These are phyloP conservation scores for Scarus forsteni DNA, from an alignment of 2,797 vertebrate genomes.

Conservation along the genomic window DNA sequence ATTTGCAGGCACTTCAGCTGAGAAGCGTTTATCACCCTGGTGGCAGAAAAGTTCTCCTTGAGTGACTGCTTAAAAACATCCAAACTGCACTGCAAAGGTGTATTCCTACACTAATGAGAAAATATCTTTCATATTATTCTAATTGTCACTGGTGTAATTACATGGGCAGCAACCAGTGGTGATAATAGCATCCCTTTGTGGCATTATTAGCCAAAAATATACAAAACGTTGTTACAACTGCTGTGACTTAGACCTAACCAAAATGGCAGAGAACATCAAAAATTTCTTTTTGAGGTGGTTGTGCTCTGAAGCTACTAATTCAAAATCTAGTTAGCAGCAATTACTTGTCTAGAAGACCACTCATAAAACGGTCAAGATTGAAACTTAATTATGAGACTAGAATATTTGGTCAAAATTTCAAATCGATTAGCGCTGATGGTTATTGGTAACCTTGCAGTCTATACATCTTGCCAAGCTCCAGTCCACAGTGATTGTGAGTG, in stretches of 20 bases:
- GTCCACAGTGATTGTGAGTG: too few relatives aligned
- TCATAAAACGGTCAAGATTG: too few relatives aligned
- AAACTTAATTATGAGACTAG: too few relatives aligned
- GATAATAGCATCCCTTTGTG: not conserved
- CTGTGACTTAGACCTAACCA: not conserved
- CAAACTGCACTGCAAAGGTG: constrained; percentile 8
- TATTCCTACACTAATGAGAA: constrained; percentile 24
- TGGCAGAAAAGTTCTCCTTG: constrained; percentile 1
- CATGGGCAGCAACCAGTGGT: not conserved
- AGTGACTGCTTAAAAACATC: constrained; percentile 3
- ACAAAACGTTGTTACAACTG: not conserved
- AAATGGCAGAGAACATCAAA: not conserved
- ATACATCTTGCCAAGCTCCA: too few relatives aligned
- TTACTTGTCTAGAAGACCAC: too few relatives aligned
- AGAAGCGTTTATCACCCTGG: constrained; percentile 26
- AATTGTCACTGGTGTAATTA: constrained; percentile 8
- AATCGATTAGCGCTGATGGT: too few relatives aligned
- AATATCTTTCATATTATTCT: constrained; percentile 1
- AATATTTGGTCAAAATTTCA: too few relatives aligned
- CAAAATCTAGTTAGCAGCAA: too few relatives aligned
- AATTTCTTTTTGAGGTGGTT: too few relatives aligned
- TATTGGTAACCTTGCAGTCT: too few relatives aligned
- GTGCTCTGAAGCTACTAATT: too few relatives aligned
- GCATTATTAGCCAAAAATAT: not conserved
- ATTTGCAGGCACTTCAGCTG: constrained; percentile 29